Percentiles rank a stretch among this genome's conserved stretches.
phyloP scores from a whole-genome alignment of 2,797 vertebrate species.

The Heteromormyrus szaboi region DNA sequence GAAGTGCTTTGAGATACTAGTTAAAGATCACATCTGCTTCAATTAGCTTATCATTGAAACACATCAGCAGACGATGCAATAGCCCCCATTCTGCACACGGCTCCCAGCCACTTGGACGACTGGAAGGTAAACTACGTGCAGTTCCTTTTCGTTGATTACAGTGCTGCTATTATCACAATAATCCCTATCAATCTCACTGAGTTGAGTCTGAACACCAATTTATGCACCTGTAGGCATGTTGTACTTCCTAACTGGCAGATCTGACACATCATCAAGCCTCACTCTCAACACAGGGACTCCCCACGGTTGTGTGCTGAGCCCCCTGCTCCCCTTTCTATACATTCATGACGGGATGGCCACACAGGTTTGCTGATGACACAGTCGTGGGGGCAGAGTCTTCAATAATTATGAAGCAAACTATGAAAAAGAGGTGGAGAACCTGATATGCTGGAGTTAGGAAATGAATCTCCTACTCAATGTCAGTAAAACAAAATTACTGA shows the following conservation, averaged over 20 bases:
- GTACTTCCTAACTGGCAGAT: background rate
- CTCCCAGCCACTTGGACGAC: background rate
- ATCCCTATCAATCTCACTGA: background rate
- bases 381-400: background rate
- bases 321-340: background rate
- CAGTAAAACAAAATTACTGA: background rate
- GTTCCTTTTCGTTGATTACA: background rate
- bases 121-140: background rate
- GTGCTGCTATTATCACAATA: background rate
- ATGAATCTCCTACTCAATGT: background rate
- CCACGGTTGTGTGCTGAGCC: background rate
- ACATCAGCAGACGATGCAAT: background rate
- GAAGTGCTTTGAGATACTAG: background rate
- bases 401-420: background rate
- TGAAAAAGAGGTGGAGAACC: background rate
- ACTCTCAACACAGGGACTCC: background rate
- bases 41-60: background rate
- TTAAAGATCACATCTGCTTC: background rate
- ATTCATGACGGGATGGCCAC: background rate
- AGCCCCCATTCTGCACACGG: background rate
- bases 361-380: background rate
- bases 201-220: background rate
- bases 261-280: background rate
- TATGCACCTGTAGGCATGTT: background rate
- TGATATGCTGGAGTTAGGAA: background rate